A percentile compares a stretch with the other conserved stretches of the same genome.
phyloP scores from a whole-genome alignment of 2,797 vertebrate species.

The Kryptolebias ocellatus region DNA sequence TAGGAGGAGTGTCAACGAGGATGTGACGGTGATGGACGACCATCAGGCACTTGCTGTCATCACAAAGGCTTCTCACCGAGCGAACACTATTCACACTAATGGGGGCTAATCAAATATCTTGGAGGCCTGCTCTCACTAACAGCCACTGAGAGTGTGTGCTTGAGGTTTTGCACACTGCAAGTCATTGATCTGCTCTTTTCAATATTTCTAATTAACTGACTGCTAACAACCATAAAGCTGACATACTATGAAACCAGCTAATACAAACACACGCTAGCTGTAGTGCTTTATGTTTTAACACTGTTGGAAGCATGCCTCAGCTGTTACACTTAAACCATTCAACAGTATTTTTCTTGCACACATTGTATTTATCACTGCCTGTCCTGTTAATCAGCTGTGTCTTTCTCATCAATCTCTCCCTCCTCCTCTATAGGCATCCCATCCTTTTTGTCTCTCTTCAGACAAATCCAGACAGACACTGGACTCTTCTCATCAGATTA shows the following conservation, averaged over 20 bases:
- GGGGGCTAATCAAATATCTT: constrained; percentile 69
- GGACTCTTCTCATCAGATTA: constrained; percentile 94
- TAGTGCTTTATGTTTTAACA: not conserved
- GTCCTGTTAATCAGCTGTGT: constrained; percentile 71
- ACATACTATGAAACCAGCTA: constrained; percentile 17
- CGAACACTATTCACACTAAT: constrained; percentile 55
- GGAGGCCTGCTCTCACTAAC: constrained; percentile 49
- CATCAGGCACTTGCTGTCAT: constrained; percentile 44
- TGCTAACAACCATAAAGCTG: constrained; percentile 32
- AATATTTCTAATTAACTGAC: constrained; percentile 45
- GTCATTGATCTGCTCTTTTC: constrained; percentile 45
- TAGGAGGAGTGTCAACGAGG: not conserved
- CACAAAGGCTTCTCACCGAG: constrained; percentile 53
- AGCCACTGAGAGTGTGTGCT: constrained; percentile 16
- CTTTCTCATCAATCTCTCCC: constrained; percentile 62
- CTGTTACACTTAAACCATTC: constrained; percentile 13
- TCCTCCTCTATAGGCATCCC: constrained; percentile 18
- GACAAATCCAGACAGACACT: constrained; percentile 88
- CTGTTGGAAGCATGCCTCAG: not conserved
- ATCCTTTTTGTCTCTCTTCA: constrained; percentile 62
- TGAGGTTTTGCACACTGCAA: constrained; percentile 8
- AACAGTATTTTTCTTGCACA: not conserved
- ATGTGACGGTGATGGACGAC: constrained; percentile 31
- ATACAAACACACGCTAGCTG: constrained; percentile 6
- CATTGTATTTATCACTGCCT: constrained; percentile 62